Conservation (phyloP, 2,113 vertebrate species). For the Marcusenius ussheri region DNA sequence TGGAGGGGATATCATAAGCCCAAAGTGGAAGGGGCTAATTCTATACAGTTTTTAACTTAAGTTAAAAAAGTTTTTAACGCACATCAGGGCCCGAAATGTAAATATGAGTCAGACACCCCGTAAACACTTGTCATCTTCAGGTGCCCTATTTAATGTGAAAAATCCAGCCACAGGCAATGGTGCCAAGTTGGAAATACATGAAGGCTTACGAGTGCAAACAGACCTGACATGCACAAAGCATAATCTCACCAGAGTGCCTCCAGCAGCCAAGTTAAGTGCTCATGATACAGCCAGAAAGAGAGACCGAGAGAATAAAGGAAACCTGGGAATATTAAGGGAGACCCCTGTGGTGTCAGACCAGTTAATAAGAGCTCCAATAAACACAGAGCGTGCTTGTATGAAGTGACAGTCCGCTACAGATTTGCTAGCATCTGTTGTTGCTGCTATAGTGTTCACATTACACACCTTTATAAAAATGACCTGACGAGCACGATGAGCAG, state of each 20-base stretch:
- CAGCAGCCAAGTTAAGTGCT: not conserved
- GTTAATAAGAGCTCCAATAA: not conserved
- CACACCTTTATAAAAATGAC: not conserved
- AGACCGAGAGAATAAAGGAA: not conserved
- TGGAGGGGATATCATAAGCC: not conserved
- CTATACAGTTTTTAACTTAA: not conserved
- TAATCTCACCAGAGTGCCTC: not conserved
- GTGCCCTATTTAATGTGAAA: not conserved
- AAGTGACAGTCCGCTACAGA: not conserved
- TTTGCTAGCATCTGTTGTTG: not conserved
- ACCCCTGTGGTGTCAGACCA: not conserved
- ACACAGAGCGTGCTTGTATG: not conserved
- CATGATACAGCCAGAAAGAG: not conserved
- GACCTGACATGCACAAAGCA: not conserved
- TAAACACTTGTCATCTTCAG: not conserved
- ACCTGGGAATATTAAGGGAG: not conserved
- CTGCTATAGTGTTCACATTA: not conserved
- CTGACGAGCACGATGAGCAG: not conserved
- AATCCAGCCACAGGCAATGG: not conserved
- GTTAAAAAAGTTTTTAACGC: not conserved
- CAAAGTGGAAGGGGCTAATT: not conserved
- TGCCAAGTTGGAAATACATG: not conserved
- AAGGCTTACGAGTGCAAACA: not conserved
- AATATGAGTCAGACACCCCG: not conserved
- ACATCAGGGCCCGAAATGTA: not conserved